A percentile compares a stretch with the other conserved stretches of the same genome.
Conservation (phyloP, 2,888 invertebrate genomes). For the Gasteruption jaculator region DNA sequence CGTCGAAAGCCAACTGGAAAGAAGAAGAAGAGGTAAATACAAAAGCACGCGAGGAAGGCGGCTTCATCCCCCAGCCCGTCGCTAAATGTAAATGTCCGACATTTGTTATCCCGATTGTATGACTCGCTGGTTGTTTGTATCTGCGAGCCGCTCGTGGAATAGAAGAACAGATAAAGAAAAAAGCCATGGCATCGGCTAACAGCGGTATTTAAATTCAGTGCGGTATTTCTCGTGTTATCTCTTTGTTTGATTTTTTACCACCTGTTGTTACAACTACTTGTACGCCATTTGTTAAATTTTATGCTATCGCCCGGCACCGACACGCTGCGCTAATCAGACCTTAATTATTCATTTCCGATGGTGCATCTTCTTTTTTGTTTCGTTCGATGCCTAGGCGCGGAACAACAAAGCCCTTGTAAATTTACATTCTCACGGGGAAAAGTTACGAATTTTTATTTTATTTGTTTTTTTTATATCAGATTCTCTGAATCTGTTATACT, state of each 20-base stretch:
- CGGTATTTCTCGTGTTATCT: slow-evolving; percentile 21
- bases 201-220: slow-evolving; percentile 16
- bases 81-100: slow-evolving; percentile 49
- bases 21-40: too few relatives aligned
- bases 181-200: slow-evolving; percentile 1
- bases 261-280: slow-evolving; percentile 32
- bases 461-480: too few relatives aligned
- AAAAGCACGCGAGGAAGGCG: too few relatives aligned
- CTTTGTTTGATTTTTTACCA: slow-evolving; percentile 25
- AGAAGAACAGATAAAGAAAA: not conserved
- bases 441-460: slow-evolving; percentile 11
- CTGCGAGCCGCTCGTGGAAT: slow-evolving; percentile 28
- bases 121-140: slow-evolving; percentile 45
- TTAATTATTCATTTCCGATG: slow-evolving; percentile 29
- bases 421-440: slow-evolving; percentile 22
- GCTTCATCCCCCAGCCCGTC: too few relatives aligned
- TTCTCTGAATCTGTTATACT: too few relatives aligned
- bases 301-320: slow-evolving; percentile 39
- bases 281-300: slow-evolving; percentile 49
- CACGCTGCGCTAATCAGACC: slow-evolving; percentile 26
- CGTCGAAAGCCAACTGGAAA: too few relatives aligned
- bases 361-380: too few relatives aligned
- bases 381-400: slow-evolving; percentile 28
- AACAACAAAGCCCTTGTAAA: slow-evolving; percentile 22
- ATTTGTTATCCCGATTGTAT: slow-evolving; percentile 47